Conservation (phyloP, 2,888 invertebrate species). For the Syritta pipiens region DNA sequence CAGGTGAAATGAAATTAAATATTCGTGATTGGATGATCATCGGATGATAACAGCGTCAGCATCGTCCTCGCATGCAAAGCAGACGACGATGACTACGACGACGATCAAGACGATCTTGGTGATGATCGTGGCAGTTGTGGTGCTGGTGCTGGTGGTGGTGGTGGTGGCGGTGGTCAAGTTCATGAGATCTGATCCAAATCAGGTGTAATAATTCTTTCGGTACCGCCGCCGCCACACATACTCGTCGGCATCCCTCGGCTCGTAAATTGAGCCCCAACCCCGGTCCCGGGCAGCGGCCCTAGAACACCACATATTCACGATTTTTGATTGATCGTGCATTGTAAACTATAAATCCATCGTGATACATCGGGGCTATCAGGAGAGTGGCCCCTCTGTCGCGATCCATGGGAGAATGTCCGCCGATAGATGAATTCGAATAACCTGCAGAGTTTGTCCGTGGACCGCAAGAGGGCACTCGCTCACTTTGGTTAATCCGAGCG, state of each 20-base stretch:
- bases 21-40: conserved; percentile 80
- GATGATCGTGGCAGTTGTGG: too few species aligned
- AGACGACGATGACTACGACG: conserved; percentile 13
- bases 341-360: conserved; percentile 80
- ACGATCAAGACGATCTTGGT: conserved; percentile 22
- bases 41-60: conserved; percentile 61
- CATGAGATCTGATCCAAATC: conserved; percentile 79
- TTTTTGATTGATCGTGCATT: conserved; percentile 80
- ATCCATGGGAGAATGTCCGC: conserved; percentile 63
- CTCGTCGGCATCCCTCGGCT: conserved; percentile 63
- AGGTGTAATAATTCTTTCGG: conserved; percentile 80
- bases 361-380: conserved; percentile 80
- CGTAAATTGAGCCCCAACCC: conserved; percentile 53
- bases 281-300: too few species aligned
- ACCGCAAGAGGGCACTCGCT: conserved; percentile 57
- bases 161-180: conserved; percentile 75
- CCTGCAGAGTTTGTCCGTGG: conserved; percentile 56
- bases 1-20: conserved; percentile 80
- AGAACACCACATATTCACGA: conserved; percentile 74
- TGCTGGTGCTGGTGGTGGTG: conserved; percentile 53
- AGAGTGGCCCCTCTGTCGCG: conserved; percentile 67
- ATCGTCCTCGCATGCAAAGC: conserved; percentile 27
- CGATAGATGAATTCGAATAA: conserved; percentile 57
- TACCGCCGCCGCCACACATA: conserved; percentile 70
- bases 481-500: conserved; percentile 33